Evolutionary conservation across 2,113 vertebrate genomes (phyloP).

Genomic region (Nanger granti): DNA sequence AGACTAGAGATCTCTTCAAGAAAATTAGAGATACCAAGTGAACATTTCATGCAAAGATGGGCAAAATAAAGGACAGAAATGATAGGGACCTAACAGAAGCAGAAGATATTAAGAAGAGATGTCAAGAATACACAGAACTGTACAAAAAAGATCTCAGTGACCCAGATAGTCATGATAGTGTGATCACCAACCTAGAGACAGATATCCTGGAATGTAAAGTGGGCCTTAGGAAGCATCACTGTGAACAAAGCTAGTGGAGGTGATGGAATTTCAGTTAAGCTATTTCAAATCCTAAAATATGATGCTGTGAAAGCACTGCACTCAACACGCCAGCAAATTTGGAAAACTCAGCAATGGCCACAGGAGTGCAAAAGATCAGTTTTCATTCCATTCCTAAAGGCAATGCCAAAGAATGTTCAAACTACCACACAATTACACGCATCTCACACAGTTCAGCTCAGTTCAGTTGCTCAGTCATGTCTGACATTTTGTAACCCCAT

Average conservation of each 20-base stretch:
- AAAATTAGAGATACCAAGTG: not conserved
- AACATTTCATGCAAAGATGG: not conserved
- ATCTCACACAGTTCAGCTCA: not conserved
- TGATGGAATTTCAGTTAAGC: not conserved
- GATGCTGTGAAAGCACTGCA: not conserved
- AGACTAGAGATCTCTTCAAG: not conserved
- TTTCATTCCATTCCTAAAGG: not conserved
- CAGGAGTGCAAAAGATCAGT: not conserved
- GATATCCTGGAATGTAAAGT: not conserved
- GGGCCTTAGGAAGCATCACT: not conserved
- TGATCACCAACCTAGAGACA: not conserved
- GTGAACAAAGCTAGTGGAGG: not conserved
- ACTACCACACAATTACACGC: not conserved
- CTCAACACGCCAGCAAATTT: not conserved
- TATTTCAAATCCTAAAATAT: not conserved
- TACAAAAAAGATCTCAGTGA: not conserved
- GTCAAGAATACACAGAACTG: not conserved
- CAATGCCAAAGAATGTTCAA: not conserved
- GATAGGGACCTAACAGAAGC: not conserved
- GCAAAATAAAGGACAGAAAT: not conserved
- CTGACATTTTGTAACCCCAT: not conserved
- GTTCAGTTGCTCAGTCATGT: not conserved
- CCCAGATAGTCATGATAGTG: not conserved
- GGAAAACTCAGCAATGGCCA: not conserved
- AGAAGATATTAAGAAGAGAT: not conserved